phyloP scores from a whole-genome alignment of 2,797 vertebrate species.

The Antrozous pallidus region DNA sequence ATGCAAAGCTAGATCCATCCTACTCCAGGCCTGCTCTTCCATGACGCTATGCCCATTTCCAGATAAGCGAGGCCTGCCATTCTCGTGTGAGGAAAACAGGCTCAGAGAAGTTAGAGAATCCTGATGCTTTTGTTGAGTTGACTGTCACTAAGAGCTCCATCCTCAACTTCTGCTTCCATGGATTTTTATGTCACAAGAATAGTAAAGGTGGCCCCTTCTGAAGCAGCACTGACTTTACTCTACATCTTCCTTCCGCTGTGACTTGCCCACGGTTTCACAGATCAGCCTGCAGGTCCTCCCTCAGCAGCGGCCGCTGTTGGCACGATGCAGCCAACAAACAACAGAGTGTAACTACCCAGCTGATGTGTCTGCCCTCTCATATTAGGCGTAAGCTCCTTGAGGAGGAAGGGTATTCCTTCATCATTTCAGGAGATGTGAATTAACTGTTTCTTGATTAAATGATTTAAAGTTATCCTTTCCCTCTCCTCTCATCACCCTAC shows the following conservation, averaged over 20 bases:
- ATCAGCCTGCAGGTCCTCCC: neutral
- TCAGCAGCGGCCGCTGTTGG: neutral
- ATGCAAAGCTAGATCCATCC: neutral
- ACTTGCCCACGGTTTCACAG: neutral
- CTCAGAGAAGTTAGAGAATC: neutral
- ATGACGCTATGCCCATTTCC: neutral
- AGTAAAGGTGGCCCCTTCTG: neutral
- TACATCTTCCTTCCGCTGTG: neutral
- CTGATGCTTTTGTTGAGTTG: neutral
- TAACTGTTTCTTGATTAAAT: neutral
- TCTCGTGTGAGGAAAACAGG: neutral
- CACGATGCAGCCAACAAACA: neutral
- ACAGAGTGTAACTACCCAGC: neutral
- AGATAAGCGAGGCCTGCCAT: neutral
- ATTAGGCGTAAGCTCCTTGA: neutral
- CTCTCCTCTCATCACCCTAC: neutral
- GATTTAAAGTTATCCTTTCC: neutral
- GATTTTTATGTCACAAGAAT: conserved; percentile 42
- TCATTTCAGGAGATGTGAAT: neutral
- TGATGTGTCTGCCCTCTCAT: neutral
- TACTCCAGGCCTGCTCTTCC: neutral
- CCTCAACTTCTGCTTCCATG: neutral
- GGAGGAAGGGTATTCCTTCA: neutral
- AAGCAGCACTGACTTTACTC: neutral
- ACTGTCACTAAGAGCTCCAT: neutral